Percentiles rank a stretch among this genome's conserved stretches.
Conservation (phyloP, 1,140 invertebrate genomes). For the Hermatobates lingyangjiaoensis region DNA sequence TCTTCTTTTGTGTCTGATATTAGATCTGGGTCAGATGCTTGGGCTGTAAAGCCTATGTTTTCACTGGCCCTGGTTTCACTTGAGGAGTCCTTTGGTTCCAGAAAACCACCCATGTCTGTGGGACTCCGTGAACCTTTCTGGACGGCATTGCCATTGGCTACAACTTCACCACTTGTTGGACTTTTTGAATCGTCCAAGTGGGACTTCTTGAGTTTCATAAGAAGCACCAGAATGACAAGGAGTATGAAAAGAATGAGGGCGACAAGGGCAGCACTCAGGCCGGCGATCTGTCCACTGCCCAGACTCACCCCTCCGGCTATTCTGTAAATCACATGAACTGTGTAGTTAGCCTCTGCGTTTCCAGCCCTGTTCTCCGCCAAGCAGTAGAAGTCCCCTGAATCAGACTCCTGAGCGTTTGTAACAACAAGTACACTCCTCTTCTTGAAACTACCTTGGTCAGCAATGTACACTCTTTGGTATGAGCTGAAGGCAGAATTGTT, state of each 20-base stretch:
- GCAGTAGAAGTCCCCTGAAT: conserved; percentile 78
- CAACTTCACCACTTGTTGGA: conserved; percentile 36
- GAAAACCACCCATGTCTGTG: conserved; percentile 13
- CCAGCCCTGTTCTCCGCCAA: conserved; percentile 80
- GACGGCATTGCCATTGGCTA: conserved; percentile 18
- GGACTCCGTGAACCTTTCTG: conserved; percentile 9
- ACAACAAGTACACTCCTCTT: conserved; percentile 64
- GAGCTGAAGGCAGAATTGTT: conserved; percentile 63
- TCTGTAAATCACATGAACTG: conserved; percentile 55
- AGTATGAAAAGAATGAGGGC: conserved; percentile 57
- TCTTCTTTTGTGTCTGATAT: conserved; percentile 45
- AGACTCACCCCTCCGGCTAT: conserved; percentile 57
- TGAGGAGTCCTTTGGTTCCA: conserved; percentile 12
- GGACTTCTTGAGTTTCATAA: conserved; percentile 44
- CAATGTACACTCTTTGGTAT: conserved; percentile 61
- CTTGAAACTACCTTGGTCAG: conserved; percentile 45
- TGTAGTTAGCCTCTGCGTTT: conserved; percentile 78
- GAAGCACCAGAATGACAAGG: conserved; percentile 47
- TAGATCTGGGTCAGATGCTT: conserved; percentile 55
- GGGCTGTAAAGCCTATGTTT: conserved; percentile 18
- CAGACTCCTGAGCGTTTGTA: conserved; percentile 68
- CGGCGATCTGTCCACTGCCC: conserved; percentile 65
- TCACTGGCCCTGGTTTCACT: conserved; percentile 8
- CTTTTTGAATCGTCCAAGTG: conserved; percentile 55
- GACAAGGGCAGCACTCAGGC: conserved; percentile 60